Base-by-base conservation (phyloP, 2,797 vertebrate genomes). In the Knipowitschia caucasica region DNA sequence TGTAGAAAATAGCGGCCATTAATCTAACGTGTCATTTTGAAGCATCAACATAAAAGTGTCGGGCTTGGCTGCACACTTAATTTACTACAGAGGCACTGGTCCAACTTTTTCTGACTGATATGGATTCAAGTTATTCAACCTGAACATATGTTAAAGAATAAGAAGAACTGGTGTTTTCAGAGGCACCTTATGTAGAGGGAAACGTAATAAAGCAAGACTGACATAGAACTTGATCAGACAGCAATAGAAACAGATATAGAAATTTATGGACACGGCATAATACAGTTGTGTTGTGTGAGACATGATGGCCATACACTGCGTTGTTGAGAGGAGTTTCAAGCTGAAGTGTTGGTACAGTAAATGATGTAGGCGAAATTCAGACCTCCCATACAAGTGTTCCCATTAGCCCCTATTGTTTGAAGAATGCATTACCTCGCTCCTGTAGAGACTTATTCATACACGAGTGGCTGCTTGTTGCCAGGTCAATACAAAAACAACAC, bases 331-430 rank as follows among this genome's bases (percentile, higher is more conserved):
- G 50, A 58, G 74, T 74, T 73, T 71, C 46, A 61, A 53, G 50
- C 54, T 25, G 25, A 58, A 67, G 69, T 75, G 59, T 70, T 73
- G 78, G 66, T 65, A 66, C 56, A 69, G 62, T 60, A 68, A 33
- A 77, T n/a, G n/a, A 77, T 59, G 59, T 67, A 17, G 26, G 53
- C 66, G 51, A 64, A 72, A 69, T 69, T 73, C 74, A 79, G 75
- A 60, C 55, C 63, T 36, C 34, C 34, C 50, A 66, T 53, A 75
- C 69, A 73, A 68, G 53, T 17, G 53, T 38, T 62, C 58, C 74
- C 50, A 69, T 73, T 78, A 69, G 58, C 72, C 63, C 69, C 62
- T 50, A 57, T 62, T 82, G 75, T 80, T 67, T 60, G 49, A 50
- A 36, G 53, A 31, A 36, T 15, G 64, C 36, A 68, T 45, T 63